A percentile compares a stretch with the other conserved stretches of the same genome.
Evolutionary conservation across 2,888 invertebrate species (phyloP).

Genomic region (Baronia brevicornis): DNA sequence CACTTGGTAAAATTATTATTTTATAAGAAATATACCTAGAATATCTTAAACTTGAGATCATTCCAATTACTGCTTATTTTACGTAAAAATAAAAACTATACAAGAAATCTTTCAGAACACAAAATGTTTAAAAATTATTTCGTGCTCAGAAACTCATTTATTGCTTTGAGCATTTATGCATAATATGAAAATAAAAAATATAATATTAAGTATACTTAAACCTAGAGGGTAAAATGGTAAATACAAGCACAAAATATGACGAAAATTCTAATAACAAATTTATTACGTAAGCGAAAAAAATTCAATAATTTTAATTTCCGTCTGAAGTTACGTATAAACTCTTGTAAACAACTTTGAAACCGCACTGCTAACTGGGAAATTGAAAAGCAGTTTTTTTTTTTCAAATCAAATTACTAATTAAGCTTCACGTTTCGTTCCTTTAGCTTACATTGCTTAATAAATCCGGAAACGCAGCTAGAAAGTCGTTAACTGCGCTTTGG

Average conservation of each 20-base stretch:
- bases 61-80: too few relatives aligned
- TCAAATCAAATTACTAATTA: conserved; percentile 59
- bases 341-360: conserved; percentile 16
- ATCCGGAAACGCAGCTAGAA: conserved; percentile 45
- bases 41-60: too few relatives aligned
- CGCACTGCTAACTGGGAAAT: conserved; percentile 25
- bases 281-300: conserved; percentile 11
- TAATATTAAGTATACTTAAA: conserved; percentile 7
- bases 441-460: conserved; percentile 57
- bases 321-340: conserved; percentile 16
- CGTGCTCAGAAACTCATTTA: too few relatives aligned
- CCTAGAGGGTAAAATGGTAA: too few relatives aligned
- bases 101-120: too few relatives aligned
- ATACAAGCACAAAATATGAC: conserved; percentile 11
- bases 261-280: conserved; percentile 12
- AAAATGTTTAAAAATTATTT: too few relatives aligned
- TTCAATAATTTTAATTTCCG: conserved; percentile 13
- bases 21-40: too few relatives aligned
- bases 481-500: conserved; percentile 54
- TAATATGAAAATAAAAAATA: conserved; percentile 5
- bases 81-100: too few relatives aligned
- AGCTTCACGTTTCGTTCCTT: conserved; percentile 47
- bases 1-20: too few relatives aligned
- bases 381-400: conserved; percentile 39
- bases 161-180: conserved; percentile 6